Evolutionary conservation across 2,113 vertebrate species (phyloP), one percentile per base, ranked within the genome.

Genomic region (Corvus cornix): DNA sequence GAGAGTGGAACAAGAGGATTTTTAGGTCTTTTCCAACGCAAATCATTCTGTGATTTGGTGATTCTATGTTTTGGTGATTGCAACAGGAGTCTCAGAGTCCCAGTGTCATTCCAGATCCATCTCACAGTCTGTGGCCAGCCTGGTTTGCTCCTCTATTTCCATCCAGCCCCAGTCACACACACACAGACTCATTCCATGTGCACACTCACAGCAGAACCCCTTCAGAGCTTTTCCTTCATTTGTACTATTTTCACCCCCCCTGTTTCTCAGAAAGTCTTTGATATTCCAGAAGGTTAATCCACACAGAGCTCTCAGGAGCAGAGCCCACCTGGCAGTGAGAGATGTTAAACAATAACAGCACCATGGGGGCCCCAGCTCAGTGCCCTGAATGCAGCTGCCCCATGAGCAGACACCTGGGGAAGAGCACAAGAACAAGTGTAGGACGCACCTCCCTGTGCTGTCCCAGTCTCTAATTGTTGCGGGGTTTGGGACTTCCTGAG

Each of bases 291-390:
- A 56, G 52, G 43, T 53, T 20, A 31, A 52, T n/a, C 48, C 51
- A n/a, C 33, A 9, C 0, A 11, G 2, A 44, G 51, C 68, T 56
- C 68, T 68, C 0, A 0, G 41, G 87, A 53, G 19, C 2, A 0
- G 37, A 62, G 64, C 46, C 43, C 55, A n/a, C 28, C 68, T 28
- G 43, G 15, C 73, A 28, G 33, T 26, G 53, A 11, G 87, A 60
- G 59, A 41, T 41, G 24, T 41, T 16, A 53, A 27, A 13, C 24
- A 18, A 0, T 6, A 35, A 12, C 23, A 84, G 63, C 76, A 23
- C 35, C 44, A 23, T 8, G 20, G 66, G 31, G n/a, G 7, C 43
- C 41, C 49, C 88, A 72, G 74, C 60, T 39, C 56, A 1, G 53
- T 14, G 62, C 55, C 44, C 56, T 53, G 7, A 1, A 2, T 49